phyloP scores from a whole-genome alignment of 1,140 invertebrate species.

The Drosophila orosa region DNA sequence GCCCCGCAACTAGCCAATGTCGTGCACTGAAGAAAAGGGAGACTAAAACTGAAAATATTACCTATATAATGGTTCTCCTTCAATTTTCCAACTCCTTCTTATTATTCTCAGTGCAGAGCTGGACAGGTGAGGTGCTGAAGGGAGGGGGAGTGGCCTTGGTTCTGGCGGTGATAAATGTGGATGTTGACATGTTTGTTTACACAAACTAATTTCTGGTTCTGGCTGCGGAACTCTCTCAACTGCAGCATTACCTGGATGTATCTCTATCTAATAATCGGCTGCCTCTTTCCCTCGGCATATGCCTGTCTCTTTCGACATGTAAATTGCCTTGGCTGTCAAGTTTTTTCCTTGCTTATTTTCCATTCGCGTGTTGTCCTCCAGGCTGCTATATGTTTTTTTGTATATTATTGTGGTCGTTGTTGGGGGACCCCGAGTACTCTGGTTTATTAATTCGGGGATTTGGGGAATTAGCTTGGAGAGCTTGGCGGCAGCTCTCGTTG shows the following conservation, averaged over 20 bases:
- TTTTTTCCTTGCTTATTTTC: conserved; percentile 54
- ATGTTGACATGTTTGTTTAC: conserved; percentile 80
- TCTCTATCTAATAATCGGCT: conserved; percentile 51
- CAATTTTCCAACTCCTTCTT: not conserved
- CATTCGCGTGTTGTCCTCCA: conserved; percentile 55
- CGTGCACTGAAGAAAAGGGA: not conserved
- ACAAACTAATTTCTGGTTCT: conserved; percentile 66
- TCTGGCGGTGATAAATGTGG: conserved; percentile 33
- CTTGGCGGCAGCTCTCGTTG: conserved; percentile 38
- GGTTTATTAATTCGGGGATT: conserved; percentile 81
- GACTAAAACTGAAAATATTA: too few species aligned
- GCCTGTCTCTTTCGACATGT: conserved; percentile 54
- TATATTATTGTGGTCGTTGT: conserved; percentile 21
- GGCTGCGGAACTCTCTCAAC: conserved; percentile 30
- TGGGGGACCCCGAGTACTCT: conserved; percentile 56
- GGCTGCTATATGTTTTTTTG: conserved; percentile 12
- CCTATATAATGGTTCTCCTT: too few species aligned
- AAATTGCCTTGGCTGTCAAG: conserved; percentile 45
- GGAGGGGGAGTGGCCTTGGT: conserved; percentile 35
- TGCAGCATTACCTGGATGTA: conserved; percentile 30
- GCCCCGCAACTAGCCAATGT: conserved; percentile 22
- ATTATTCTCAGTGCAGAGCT: conserved; percentile 7
- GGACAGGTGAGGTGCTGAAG: conserved; percentile 40
- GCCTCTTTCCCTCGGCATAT: conserved; percentile 2
- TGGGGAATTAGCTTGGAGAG: conserved; percentile 76